Base-by-base conservation (phyloP, 2,888 invertebrate species). In the Epinotia nisella region DNA sequence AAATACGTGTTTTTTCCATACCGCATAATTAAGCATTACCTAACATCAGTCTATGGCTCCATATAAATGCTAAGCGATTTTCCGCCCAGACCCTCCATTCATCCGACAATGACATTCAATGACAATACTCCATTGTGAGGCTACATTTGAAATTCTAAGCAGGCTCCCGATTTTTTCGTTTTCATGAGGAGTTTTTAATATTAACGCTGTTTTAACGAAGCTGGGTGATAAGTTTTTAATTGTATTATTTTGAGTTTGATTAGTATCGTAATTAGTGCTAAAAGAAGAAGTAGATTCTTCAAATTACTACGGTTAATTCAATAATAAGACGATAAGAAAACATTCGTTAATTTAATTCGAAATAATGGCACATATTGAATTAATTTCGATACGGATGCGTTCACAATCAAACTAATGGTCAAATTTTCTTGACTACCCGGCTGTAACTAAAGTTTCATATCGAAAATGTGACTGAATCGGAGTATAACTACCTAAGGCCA, bases 61-160 rank as follows among this genome's bases (percentile, higher is more conserved):
- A 51, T 66, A 55, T 55, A 60, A 71, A 67, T 71, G 66, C n/a
- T 68, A 68, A 72, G 56, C 61, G 55, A 68, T 68, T 72, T 72
- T 51, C 72, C 72, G 67, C 61, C 7, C n/a, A 56, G 51, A 55
- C 11, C 61, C 67, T n/a, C 21, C 53, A 17, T 45, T 67, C 17
- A 19, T 24, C 29, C 5, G 13, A 72, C 67, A 68, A 62, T 62
- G 61, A 68, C 56, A 3, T 29, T 13, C 66, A 45, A 35, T 61
- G 56, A 72, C 72, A 72, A 72, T 72, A 62, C 49, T 56, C 29
- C 45, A 60, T 71, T 71, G 67, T 72, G 56, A 3, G 45, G 35
- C 55, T 29, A 39, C 61, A 72, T 72, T 72, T 72, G 62, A 67
- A 72, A 72, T 61, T 72, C 72, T 58, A 72, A 72, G 61, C 56